Evolutionary conservation across 2,888 invertebrate genomes (phyloP).

Genomic region (Meiosimyza platycephala): DNA sequence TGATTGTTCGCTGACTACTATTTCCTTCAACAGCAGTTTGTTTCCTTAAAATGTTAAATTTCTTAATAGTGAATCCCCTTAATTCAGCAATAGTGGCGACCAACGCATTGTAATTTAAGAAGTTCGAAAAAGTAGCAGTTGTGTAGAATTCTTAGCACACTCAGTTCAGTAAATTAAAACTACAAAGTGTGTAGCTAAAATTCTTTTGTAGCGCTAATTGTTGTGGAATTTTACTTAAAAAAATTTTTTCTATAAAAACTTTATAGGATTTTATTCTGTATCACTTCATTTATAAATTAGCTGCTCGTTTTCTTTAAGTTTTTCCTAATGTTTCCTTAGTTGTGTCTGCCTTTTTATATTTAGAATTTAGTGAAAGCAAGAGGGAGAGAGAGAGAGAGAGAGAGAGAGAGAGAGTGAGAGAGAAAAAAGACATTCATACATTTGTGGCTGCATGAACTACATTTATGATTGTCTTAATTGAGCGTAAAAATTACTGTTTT

Average conservation of each 20-base stretch:
- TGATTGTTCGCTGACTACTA: no score
- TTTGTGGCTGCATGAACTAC: neutral
- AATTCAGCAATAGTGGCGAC: neutral
- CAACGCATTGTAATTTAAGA: conserved; percentile 1
- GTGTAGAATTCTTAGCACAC: no score
- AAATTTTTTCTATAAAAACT: neutral
- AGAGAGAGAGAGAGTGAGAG: neutral
- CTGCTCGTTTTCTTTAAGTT: no score
- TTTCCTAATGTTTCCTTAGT: neutral
- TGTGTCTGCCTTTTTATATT: neutral
- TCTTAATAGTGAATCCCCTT: no score
- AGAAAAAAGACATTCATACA: neutral
- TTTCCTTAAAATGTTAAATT: no score
- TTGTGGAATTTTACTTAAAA: neutral
- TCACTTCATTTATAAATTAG: neutral
- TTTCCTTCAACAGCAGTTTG: no score
- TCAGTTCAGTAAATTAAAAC: neutral
- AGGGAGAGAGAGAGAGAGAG: neutral
- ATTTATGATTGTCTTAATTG: conserved; percentile 35
- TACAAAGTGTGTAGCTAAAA: neutral
- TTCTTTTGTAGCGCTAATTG: neutral
- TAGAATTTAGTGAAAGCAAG: neutral
- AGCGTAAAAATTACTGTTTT: conserved; percentile 7
- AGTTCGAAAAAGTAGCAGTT: neutral
- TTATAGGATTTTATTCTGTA: neutral